phyloP scores from a whole-genome alignment of 2,888 invertebrate genomes.

The Caenorhabditis afra region DNA sequence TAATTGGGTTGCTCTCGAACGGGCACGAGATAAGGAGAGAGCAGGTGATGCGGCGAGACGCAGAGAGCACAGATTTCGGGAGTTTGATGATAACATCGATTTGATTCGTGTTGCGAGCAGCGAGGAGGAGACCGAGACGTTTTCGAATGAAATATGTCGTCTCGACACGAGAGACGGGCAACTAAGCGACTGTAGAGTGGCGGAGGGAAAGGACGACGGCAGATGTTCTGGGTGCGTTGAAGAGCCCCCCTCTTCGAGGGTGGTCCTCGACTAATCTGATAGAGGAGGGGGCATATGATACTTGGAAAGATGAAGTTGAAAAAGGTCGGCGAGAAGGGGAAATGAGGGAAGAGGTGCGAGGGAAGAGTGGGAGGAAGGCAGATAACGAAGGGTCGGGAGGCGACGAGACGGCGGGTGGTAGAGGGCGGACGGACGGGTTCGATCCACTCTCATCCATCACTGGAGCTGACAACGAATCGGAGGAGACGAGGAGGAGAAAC shows the following conservation, averaged over 20 bases:
- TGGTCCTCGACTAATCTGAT: not conserved
- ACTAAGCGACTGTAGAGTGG: constrained; percentile 7
- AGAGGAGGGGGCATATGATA: not conserved
- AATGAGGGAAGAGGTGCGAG: constrained; percentile 12
- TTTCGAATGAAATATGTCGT: constrained; percentile 17
- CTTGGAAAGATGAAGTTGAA: constrained; percentile 2
- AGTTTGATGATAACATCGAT: constrained; percentile 11
- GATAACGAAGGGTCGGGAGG: not conserved
- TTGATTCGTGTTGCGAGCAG: constrained; percentile 14
- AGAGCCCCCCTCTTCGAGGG: constrained; percentile 18
- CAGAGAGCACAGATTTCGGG: constrained; percentile 23
- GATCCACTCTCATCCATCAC: constrained; percentile 45
- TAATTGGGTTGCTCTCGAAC: constrained; percentile 25
- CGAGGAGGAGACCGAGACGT: constrained; percentile 4
- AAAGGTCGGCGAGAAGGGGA: not conserved
- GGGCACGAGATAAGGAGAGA: constrained; percentile 9
- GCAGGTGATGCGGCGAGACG: not conserved
- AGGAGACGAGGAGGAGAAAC: constrained; percentile 5
- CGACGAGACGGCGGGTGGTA: not conserved
- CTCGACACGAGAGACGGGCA: not conserved
- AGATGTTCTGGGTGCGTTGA: constrained; percentile 31
- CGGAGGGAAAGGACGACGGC: constrained; percentile 12
- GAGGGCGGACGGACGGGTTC: constrained; percentile 21
- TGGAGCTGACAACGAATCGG: constrained; percentile 42
- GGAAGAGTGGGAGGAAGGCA: constrained; percentile 11